Base-by-base conservation (phyloP, 2,888 invertebrate genomes). In the Itoplectis maculator region DNA sequence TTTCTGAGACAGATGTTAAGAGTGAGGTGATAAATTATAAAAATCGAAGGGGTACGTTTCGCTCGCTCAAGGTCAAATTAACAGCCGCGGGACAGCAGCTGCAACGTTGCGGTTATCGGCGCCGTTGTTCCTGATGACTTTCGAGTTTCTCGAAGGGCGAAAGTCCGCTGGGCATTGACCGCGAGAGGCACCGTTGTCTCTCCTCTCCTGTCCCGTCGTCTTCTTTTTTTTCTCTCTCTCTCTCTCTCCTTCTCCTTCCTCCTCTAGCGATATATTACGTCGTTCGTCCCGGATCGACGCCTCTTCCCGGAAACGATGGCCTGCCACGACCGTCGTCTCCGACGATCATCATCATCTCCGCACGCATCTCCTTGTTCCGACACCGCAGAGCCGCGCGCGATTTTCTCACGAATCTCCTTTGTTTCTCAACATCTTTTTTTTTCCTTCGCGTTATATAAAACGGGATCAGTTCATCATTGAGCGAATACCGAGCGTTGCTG, bases 301-400 rank as follows among this genome's bases (percentile, higher is more conserved):
- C 86, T 88, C 87, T 90, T 90, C 90, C 89, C 89, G 89, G 90
- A 90, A 90, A 84, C 83, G 84, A 81, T 68, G 68, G 81, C 76
- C 86, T 84, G 76, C 83, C 82, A 83, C 59, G 82, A 79, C 37
- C 54, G 72, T 81, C 65, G 23, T 54, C 54, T 51, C 0, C 54
- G 23, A 13, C 54, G 54, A 23, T 23, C 23, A 54, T 54, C 54
- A 23, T 23, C 23, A 54, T 54, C 54, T 54, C 54, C 13, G 23
- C 23, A 23, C 54, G 23, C 23, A 54, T 54, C 29, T 29, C 54
- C 11, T 54, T 23, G 54, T 54, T 54, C 54, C 54, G 23, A 18
- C 45, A 13, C 45, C 11, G 20, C 47, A 13, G 20, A 11, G 42
- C 65, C 8, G 9, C 20, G n/a, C n/a, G 20, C 54, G 9, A 54